Percentiles rank a stretch among this genome's conserved stretches.
These are phyloP conservation scores for Bufo bufo DNA, from an alignment of 2,113 vertebrate genomes.

Conservation along the genomic window DNA sequence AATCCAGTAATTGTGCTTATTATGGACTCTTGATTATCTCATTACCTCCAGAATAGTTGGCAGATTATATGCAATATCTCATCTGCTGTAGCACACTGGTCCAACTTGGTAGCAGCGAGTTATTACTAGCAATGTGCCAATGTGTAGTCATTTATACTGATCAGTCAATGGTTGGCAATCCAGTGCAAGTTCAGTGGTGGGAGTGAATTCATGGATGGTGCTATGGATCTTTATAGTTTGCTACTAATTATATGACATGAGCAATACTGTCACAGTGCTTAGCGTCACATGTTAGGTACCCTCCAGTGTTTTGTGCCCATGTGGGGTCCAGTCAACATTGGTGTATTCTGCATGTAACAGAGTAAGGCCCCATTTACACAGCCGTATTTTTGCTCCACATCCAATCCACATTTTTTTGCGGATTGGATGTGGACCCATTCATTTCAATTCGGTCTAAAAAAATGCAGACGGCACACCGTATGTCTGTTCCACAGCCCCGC, in stretches of 20 bases:
- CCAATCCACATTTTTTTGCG: too few species aligned
- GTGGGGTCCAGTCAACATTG: neutral
- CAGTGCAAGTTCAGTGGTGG: neutral
- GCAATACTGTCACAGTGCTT: neutral
- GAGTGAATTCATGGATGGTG: neutral
- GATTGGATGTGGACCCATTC: too few species aligned
- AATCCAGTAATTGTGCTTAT: neutral
- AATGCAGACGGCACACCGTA: too few species aligned
- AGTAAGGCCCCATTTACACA: too few species aligned
- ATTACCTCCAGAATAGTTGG: neutral
- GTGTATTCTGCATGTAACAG: neutral
- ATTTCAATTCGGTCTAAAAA: too few species aligned
- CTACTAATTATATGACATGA: neutral
- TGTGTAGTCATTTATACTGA: neutral
- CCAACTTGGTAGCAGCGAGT: neutral
- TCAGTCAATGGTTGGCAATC: neutral
- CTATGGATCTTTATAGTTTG: neutral
- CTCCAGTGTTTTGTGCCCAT: neutral
- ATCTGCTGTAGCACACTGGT: neutral
- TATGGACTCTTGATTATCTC: constrained; percentile 10
- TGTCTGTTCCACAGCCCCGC: too few species aligned
- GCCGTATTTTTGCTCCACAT: too few species aligned
- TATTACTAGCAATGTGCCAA: neutral
- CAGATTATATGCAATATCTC: constrained; percentile 11
- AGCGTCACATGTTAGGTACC: neutral